These are phyloP conservation scores for Prionace glauca DNA, from an alignment of 2,797 vertebrate genomes.

Conservation along the genomic window DNA sequence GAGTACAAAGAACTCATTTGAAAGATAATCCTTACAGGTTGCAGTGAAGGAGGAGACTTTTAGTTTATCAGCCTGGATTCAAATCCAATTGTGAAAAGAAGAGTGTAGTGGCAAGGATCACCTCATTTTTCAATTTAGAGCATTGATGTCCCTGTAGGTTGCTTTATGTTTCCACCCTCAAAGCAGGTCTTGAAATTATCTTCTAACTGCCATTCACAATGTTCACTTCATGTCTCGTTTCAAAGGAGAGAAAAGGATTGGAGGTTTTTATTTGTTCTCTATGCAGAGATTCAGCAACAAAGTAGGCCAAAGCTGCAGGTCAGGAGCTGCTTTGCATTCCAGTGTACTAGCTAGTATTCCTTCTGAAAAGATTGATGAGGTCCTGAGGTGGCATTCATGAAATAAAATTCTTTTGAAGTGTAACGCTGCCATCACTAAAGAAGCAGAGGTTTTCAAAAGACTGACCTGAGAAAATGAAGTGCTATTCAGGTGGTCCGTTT, in stretches of 20 bases:
- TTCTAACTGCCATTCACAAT: background rate
- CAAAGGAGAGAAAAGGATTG: background rate
- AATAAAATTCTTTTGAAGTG: background rate
- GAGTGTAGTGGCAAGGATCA: too few relatives aligned
- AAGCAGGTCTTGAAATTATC: background rate
- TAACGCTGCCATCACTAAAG: background rate
- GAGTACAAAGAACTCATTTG: background rate
- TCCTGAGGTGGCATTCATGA: background rate
- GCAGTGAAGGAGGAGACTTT: background rate
- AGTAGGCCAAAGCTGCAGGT: background rate
- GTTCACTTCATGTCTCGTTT: background rate
- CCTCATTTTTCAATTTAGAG: background rate
- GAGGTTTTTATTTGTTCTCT: background rate
- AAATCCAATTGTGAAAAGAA: background rate
- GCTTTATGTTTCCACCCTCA: background rate
- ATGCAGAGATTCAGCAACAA: background rate
- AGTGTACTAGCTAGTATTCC: background rate
- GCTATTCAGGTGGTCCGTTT: background rate
- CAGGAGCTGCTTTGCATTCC: background rate
- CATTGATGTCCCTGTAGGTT: background rate
- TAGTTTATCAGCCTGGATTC: background rate
- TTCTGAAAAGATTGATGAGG: background rate
- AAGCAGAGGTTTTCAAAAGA: background rate
- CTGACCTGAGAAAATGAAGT: background rate
- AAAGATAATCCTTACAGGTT: background rate